Evolutionary conservation across 2,888 invertebrate genomes (phyloP).

Genomic region (Aproaerema taeniolella): DNA sequence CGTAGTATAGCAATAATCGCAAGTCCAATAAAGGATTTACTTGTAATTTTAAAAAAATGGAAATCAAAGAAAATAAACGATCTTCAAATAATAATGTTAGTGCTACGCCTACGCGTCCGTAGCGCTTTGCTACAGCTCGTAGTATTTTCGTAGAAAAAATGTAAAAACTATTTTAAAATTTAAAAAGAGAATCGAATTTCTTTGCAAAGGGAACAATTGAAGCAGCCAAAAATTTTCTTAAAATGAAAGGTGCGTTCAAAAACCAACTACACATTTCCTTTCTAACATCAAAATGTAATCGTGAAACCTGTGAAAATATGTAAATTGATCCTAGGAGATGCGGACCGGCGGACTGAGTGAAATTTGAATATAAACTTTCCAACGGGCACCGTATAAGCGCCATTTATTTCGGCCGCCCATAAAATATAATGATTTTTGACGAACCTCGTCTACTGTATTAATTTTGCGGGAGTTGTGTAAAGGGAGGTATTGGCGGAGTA

Average conservation of each 20-base stretch:
- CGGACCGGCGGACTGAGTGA: constrained; percentile 66
- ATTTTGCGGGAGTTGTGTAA: constrained; percentile 51
- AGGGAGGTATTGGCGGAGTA: constrained; percentile 49
- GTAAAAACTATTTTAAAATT: neutral
- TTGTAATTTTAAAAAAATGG: no score
- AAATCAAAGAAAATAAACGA: no score
- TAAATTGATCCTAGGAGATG: constrained; percentile 76
- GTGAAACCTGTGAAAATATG: constrained; percentile 75
- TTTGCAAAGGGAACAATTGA: neutral
- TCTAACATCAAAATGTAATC: constrained; percentile 57
- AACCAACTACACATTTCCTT: constrained; percentile 28
- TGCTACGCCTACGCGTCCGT: neutral
- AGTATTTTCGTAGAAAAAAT: neutral
- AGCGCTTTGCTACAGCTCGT: constrained; percentile 1
- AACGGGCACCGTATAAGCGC: constrained; percentile 62
- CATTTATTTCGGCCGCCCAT: constrained; percentile 72
- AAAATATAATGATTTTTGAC: constrained; percentile 77
- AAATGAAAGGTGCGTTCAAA: constrained; percentile 10
- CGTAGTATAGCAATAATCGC: no score
- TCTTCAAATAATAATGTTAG: no score
- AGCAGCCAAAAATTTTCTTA: neutral
- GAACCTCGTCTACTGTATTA: constrained; percentile 63
- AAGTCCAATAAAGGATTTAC: no score
- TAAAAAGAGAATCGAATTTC: neutral
- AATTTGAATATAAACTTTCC: constrained; percentile 76